phyloP scores from a whole-genome alignment of 2,888 invertebrate species.

The Yponomeuta evonymella region DNA sequence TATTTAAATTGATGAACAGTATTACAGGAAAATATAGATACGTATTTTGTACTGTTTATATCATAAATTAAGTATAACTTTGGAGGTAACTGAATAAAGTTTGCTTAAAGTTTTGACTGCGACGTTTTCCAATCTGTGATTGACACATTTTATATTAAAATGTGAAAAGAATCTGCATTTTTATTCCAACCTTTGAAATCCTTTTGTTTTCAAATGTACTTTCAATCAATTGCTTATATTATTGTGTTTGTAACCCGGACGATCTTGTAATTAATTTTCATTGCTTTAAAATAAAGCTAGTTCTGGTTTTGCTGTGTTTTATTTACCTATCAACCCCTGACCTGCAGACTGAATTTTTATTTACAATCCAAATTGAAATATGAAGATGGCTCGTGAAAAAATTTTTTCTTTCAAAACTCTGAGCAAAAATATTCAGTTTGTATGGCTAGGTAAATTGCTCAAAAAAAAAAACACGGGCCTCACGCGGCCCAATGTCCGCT shows the following conservation, averaged over 20 bases:
- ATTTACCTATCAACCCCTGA: conserved; percentile 24
- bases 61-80: background rate
- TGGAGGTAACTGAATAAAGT: background rate
- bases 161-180: conserved; percentile 38
- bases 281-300: conserved; percentile 47
- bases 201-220: background rate
- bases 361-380: too few relatives aligned
- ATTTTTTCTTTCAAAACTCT: too few relatives aligned
- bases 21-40: background rate
- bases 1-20: conserved; percentile 3
- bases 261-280: conserved; percentile 2
- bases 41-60: too few relatives aligned
- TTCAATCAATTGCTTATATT: background rate
- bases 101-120: background rate
- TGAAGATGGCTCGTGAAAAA: too few relatives aligned
- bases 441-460: too few relatives aligned
- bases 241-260: background rate
- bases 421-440: too few relatives aligned
- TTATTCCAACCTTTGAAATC: conserved; percentile 30
- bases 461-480: too few relatives aligned
- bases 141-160: conserved; percentile 73
- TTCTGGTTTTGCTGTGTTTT: conserved; percentile 66
- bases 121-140: conserved; percentile 49
- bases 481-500: too few relatives aligned
- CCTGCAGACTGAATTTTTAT: too few relatives aligned